Evolutionary conservation across 2,113 vertebrate species (phyloP), one percentile per base, ranked within the genome.

Genomic region (Salvator merianae): DNA sequence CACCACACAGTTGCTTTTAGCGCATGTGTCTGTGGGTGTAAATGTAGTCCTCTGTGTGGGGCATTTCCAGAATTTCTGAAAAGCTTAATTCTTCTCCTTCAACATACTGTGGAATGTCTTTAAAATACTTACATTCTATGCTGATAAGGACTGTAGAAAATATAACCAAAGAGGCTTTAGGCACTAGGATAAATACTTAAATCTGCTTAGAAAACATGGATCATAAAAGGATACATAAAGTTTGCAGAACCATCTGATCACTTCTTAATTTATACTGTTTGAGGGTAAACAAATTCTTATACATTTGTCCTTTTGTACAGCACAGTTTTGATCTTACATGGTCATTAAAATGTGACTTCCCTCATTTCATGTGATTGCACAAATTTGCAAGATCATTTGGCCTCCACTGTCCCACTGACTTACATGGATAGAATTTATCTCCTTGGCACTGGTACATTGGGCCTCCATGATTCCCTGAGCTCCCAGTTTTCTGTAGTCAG

Each of bases 21-120:
- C n/a, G 43, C 43, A 47, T 47, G 43, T 47, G 43, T 47, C 43
- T 47, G 43, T 47, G 43, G 5, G 43, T 86, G 91, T 12, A 83
- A 88, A 78, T 86, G 88, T 84, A 0, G 43, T n/a, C 40, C 47
- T 74, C 1, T 10, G n/a, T 77, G 22, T 62, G 62, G 36, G 34
- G 22, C 55, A 62, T 9, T n/a, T 77, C 28, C 86, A 81, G 83
- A 72, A 86, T 92, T 87, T 92, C 88, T 88, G 55, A 14, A 47
- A 87, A 88, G 85, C 87, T 82, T 30, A 86, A 81, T 89, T 92
- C 90, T 90, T 91, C 92, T 88, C 89, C 87, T 86, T 90, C 87
- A 88, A 1, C 84, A 85, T 53, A 88, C 89, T 85, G 86, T 91
- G 88, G 8, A 73, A 87, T 85, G 75, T 22, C 82, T 91, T 80